A percentile compares a stretch with the other conserved stretches of the same genome.
phyloP scores from a whole-genome alignment of 2,888 invertebrate genomes.

The Trachelus tabidus region DNA sequence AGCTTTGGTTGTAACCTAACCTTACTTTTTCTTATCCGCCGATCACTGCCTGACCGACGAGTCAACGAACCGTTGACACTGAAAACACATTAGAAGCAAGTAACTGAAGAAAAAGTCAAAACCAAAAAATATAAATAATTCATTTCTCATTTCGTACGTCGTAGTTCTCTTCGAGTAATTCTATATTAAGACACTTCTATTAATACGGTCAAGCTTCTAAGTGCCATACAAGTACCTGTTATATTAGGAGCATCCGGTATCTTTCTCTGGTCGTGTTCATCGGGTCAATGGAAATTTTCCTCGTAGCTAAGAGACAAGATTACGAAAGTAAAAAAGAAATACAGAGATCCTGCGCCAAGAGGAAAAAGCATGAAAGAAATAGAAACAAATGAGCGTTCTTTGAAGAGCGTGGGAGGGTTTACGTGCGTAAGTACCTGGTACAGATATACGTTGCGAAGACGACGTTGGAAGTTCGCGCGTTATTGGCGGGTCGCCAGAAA shows the following conservation, averaged over 20 bases:
- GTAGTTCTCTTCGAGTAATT: background rate
- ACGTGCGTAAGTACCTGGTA: background rate
- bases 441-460: background rate
- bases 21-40: background rate
- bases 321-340: background rate
- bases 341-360: background rate
- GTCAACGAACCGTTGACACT: background rate
- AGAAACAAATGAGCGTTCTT: slow-evolving; percentile 9
- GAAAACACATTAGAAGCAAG: background rate
- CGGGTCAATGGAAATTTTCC: background rate
- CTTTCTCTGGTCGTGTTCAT: background rate
- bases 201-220: background rate
- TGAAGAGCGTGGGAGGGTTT: slow-evolving; percentile 3
- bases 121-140: background rate
- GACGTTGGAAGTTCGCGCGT: background rate
- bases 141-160: background rate
- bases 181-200: background rate
- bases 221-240: background rate
- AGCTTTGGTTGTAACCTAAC: background rate
- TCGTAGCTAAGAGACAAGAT: background rate
- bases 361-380: slow-evolving; percentile 11
- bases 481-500: background rate
- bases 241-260: background rate
- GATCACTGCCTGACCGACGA: background rate
- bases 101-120: background rate